Conservation (phyloP, 2,888 invertebrate genomes). For the Balanococcus diminutus region DNA sequence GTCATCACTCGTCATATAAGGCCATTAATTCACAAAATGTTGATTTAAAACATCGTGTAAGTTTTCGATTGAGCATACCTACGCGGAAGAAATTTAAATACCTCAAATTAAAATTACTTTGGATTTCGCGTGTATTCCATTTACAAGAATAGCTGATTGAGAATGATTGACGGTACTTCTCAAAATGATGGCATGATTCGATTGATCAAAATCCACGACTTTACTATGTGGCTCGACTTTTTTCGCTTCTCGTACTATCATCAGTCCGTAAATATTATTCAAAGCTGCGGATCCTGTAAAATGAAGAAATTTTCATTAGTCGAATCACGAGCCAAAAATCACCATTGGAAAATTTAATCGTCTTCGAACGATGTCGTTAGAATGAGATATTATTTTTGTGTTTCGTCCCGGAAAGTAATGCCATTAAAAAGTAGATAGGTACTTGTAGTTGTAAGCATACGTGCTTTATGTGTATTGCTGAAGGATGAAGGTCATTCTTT, state of each 20-base stretch:
- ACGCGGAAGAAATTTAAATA: slow-evolving; percentile 12
- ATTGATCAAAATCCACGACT: slow-evolving; percentile 32
- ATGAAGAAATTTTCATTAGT: not conserved
- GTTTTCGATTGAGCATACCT: no score
- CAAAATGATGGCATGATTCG: slow-evolving; percentile 26
- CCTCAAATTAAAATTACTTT: slow-evolving; percentile 15
- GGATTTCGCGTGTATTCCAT: not conserved
- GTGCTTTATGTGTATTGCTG: no score
- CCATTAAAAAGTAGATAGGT: no score
- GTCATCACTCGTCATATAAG: not conserved
- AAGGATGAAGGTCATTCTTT: no score
- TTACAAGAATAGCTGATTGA: slow-evolving; percentile 19
- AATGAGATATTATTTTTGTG: no score
- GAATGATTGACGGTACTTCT: not conserved
- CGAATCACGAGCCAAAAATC: not conserved
- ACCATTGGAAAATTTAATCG: not conserved
- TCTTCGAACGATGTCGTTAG: no score
- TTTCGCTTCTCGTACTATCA: slow-evolving; percentile 72
- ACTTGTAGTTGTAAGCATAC: no score
- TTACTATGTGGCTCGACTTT: slow-evolving; percentile 61
- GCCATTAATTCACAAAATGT: not conserved
- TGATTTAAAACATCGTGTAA: not conserved
- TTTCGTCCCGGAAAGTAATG: no score
- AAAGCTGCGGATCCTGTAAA: not conserved
- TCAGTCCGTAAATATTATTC: slow-evolving; percentile 65